A percentile compares a stretch with the other conserved stretches of the same genome.
phyloP scores from a whole-genome alignment of 2,113 vertebrate species.

The Arizona elegans region DNA sequence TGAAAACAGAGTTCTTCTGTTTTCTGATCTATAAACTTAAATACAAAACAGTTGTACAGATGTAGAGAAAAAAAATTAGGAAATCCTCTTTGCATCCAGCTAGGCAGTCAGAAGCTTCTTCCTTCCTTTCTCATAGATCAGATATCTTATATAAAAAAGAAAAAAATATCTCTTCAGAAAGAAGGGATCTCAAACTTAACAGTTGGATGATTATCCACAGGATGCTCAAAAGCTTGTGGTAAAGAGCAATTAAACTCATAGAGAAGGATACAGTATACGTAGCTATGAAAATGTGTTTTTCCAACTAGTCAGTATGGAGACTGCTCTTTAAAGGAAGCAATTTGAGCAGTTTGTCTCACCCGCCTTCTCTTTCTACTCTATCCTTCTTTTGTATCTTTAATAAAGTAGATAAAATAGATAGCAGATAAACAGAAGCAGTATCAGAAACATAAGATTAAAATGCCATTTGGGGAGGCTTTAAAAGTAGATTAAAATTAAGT shows the following conservation, averaged over 20 bases:
- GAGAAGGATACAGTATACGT: background rate
- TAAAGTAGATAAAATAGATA: background rate
- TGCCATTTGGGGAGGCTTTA: background rate
- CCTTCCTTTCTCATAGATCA: background rate
- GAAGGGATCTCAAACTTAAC: background rate
- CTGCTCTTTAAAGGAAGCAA: background rate
- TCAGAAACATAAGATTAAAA: background rate
- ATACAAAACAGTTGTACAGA: constrained; percentile 49
- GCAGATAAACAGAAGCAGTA: background rate
- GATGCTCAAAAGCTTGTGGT: background rate
- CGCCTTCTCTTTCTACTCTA: background rate
- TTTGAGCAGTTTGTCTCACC: background rate
- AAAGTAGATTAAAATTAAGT: background rate
- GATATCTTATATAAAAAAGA: background rate
- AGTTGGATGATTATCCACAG: background rate
- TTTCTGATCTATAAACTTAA: constrained; percentile 31
- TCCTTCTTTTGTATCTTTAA: background rate
- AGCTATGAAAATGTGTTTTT: background rate
- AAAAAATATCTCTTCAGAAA: background rate
- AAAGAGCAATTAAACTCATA: background rate
- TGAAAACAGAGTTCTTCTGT: constrained; percentile 42
- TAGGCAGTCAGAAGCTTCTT: background rate
- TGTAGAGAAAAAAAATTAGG: constrained; percentile 15
- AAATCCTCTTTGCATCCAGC: constrained; percentile 34
- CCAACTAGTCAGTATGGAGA: background rate